phyloP scores from a whole-genome alignment of 2,113 vertebrate genomes.

The Micronisus gabar region DNA sequence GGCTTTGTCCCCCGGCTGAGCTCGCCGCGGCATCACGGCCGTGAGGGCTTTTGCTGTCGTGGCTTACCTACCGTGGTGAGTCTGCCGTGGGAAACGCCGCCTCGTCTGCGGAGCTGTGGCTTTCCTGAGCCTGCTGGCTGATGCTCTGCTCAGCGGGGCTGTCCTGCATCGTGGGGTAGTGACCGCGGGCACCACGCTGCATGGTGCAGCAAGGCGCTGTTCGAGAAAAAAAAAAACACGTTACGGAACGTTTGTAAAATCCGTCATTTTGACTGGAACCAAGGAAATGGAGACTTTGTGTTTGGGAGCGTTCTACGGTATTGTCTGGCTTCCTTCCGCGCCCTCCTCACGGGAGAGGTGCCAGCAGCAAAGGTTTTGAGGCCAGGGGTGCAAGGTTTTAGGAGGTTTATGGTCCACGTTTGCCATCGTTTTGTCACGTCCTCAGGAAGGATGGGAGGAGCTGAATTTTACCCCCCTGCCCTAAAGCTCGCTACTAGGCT shows the following conservation, averaged over 20 bases:
- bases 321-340: background rate
- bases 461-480: background rate
- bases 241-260: rapidly evolving
- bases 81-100: rapidly evolving
- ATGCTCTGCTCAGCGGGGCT: background rate
- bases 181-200: rapidly evolving
- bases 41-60: rapidly evolving
- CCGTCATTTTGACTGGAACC: rapidly evolving
- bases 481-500: background rate
- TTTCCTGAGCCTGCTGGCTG: too few relatives aligned
- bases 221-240: rapidly evolving
- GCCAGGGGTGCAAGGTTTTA: background rate
- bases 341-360: background rate
- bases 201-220: rapidly evolving
- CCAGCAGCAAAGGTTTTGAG: background rate
- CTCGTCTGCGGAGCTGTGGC: rapidly evolving
- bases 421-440: background rate
- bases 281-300: background rate
- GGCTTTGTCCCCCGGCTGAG: rapidly evolving
- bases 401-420: background rate
- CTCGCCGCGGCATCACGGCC: rapidly evolving
- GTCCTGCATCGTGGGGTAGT: rapidly evolving
- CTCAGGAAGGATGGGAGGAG: rapidly evolving
- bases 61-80: rapidly evolving
- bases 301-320: rapidly evolving